Evolutionary conservation across 2,113 vertebrate genomes (phyloP).

Genomic region (Xenus cinereus): DNA sequence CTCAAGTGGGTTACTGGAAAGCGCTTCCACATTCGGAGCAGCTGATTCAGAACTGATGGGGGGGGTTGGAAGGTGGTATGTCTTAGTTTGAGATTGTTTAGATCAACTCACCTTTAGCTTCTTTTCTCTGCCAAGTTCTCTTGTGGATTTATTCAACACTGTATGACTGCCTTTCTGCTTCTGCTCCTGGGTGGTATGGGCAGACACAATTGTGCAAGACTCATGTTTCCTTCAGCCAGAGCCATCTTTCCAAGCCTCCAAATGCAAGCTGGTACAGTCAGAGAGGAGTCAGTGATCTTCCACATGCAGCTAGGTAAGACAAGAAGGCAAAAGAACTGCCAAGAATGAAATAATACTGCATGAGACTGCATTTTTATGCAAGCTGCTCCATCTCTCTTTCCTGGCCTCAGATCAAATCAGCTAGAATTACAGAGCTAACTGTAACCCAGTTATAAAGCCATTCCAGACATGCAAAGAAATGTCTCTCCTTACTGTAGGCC

Average conservation of each 20-base stretch:
- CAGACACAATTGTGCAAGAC: not conserved
- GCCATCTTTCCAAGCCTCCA: not conserved
- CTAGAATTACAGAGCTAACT: not conserved
- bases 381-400: not conserved
- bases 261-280: not conserved
- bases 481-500: not conserved
- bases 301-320: not conserved
- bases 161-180: not conserved
- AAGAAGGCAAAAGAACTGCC: not conserved
- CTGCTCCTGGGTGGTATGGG: not conserved
- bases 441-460: not conserved
- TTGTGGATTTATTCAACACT: not conserved
- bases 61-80: not conserved
- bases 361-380: not conserved
- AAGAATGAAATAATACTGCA: constrained; percentile 5
- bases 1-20: not conserved
- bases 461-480: not conserved
- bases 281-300: not conserved
- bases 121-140: not conserved
- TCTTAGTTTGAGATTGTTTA: not conserved
- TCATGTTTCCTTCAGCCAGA: not conserved
- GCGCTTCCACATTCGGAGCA: not conserved
- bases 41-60: not conserved
- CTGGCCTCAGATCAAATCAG: not conserved
- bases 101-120: not conserved